A percentile compares a stretch with the other conserved stretches of the same genome.
These are phyloP conservation scores for Caenorhabditis doughertyi DNA, from an alignment of 2,888 invertebrate genomes.

Conservation along the genomic window DNA sequence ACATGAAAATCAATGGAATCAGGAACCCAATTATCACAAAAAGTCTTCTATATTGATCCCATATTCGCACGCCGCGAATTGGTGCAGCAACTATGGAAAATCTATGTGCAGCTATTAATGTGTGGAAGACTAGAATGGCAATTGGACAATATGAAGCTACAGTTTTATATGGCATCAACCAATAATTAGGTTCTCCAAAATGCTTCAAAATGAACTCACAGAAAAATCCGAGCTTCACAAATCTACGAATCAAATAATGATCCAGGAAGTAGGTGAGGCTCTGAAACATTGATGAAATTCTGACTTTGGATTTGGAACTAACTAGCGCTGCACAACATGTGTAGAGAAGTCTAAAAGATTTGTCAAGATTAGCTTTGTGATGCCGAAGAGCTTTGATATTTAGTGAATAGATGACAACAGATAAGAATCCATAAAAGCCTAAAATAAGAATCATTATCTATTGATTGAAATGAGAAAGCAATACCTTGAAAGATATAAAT, in stretches of 20 bases:
- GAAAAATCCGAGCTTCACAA: conserved; percentile 61
- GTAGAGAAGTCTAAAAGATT: conserved; percentile 56
- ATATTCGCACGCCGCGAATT: conserved; percentile 53
- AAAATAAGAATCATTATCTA: not conserved
- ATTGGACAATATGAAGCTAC: conserved; percentile 66
- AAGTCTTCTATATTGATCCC: conserved; percentile 49
- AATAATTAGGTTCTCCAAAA: conserved; percentile 58
- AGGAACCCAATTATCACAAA: conserved; percentile 47
- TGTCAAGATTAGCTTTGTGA: conserved; percentile 49
- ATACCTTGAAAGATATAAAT: conserved; percentile 56
- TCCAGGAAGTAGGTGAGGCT: conserved; percentile 62
- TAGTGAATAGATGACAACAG: conserved; percentile 48
- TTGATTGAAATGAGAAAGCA: too few species aligned
- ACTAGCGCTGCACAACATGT: conserved; percentile 50
- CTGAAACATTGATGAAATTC: conserved; percentile 33
- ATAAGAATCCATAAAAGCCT: conserved; percentile 58
- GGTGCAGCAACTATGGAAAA: conserved; percentile 54
- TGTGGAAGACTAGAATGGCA: conserved; percentile 57
- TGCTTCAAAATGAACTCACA: conserved; percentile 53
- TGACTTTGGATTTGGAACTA: not conserved
- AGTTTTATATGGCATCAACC: conserved; percentile 55
- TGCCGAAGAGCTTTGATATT: conserved; percentile 54
- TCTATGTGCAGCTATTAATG: conserved; percentile 62
- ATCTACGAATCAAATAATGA: conserved; percentile 58
- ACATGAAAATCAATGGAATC: conserved; percentile 62